These are phyloP conservation scores for Carabus problematicus DNA, from an alignment of 2,888 invertebrate species.

Conservation along the genomic window DNA sequence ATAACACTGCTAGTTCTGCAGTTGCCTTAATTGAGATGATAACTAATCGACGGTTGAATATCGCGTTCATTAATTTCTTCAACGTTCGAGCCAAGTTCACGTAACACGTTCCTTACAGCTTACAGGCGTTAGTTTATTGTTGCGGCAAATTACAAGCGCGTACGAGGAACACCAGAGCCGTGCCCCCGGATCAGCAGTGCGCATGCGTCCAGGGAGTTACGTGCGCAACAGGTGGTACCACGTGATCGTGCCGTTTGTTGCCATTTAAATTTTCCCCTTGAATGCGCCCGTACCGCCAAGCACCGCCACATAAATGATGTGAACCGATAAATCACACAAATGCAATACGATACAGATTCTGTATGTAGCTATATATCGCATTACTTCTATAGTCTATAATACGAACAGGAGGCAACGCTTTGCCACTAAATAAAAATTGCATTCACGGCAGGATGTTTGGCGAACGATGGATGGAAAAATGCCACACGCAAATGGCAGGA, in stretches of 20 bases:
- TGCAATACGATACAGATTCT: no score
- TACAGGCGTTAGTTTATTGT: no score
- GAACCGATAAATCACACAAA: constrained; percentile 14
- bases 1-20: no score
- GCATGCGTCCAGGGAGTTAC: constrained; percentile 13
- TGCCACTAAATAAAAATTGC: no score
- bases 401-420: background rate
- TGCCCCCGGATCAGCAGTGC: constrained; percentile 7
- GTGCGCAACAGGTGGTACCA: constrained; percentile 37
- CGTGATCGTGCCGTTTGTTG: constrained; percentile 19
- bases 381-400: no score
- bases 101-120: background rate
- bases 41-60: background rate
- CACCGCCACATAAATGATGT: constrained; percentile 11
- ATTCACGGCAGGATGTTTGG: no score
- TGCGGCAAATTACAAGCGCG: no score
- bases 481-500: constrained; percentile 34
- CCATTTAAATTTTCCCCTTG: constrained; percentile 26
- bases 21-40: no score
- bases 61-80: background rate
- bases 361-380: no score
- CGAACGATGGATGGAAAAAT: constrained; percentile 20
- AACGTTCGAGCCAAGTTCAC: background rate
- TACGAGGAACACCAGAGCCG: constrained; percentile 14
- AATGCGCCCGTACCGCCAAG: constrained; percentile 7